A percentile compares a stretch with the other conserved stretches of the same genome.
Evolutionary conservation across 2,888 invertebrate species (phyloP).

Genomic region (Synanthedon tipuliformis): DNA sequence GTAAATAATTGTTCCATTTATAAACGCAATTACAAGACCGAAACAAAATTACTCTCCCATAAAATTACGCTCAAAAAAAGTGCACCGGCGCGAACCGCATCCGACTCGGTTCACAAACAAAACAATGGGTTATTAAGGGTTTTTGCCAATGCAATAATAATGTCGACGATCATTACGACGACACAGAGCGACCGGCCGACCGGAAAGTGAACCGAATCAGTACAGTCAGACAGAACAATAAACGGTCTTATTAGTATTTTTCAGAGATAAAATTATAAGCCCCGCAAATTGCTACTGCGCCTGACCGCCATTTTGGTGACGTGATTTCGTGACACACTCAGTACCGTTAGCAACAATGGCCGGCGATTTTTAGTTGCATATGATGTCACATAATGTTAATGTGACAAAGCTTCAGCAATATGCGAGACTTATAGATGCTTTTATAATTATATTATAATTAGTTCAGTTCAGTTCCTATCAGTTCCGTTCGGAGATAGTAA

Average conservation of each 20-base stretch:
- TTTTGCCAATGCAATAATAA: constrained; percentile 39
- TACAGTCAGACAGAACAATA: constrained; percentile 13
- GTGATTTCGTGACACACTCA: too few species aligned
- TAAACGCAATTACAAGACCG: background rate
- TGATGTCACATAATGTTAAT: background rate
- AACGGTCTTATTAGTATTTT: too few species aligned
- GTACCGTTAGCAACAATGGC: too few species aligned
- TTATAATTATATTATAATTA: too few species aligned
- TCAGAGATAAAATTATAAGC: background rate
- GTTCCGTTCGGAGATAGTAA: too few species aligned
- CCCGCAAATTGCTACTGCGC: too few species aligned
- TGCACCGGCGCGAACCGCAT: background rate
- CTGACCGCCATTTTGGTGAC: too few species aligned
- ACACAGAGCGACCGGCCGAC: constrained; percentile 8
- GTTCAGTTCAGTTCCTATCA: too few species aligned
- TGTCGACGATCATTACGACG: constrained; percentile 18
- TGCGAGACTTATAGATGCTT: too few species aligned
- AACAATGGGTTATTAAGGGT: constrained; percentile 48
- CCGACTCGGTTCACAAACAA: constrained; percentile 4
- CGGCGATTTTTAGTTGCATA: too few species aligned
- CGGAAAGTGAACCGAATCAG: constrained; percentile 15
- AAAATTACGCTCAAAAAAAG: constrained; percentile 13
- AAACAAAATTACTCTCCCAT: constrained; percentile 13
- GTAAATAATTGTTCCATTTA: too few species aligned
- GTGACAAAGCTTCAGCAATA: background rate